Conservation (phyloP, 2,888 invertebrate species). For the Caenorhabditis zanzibari region DNA sequence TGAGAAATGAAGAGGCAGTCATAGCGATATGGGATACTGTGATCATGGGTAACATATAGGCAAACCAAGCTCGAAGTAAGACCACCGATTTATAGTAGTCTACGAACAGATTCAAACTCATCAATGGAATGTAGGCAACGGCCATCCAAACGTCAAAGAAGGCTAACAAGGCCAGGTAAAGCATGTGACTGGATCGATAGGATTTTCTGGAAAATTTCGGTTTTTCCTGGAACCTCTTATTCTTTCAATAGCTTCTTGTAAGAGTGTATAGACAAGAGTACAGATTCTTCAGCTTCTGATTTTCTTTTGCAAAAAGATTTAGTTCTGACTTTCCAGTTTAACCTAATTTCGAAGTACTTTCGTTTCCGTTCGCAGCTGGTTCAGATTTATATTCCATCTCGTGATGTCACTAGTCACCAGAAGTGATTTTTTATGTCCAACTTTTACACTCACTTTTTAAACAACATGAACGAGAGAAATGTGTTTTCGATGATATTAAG, state of each 20-base stretch:
- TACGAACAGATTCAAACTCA: slow-evolving; percentile 75
- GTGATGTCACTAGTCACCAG: background rate
- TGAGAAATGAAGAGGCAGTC: slow-evolving; percentile 81
- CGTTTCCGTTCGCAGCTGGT: background rate
- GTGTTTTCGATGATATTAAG: slow-evolving; percentile 77
- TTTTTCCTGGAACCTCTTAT: too few relatives aligned
- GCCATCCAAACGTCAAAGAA: slow-evolving; percentile 80
- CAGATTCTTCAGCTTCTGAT: too few relatives aligned
- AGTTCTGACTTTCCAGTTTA: background rate
- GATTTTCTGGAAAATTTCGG: slow-evolving; percentile 67
- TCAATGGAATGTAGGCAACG: slow-evolving; percentile 78
- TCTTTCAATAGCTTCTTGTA: too few relatives aligned
- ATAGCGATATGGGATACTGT: slow-evolving; percentile 82
- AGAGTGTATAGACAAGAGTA: too few relatives aligned
- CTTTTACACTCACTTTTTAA: slow-evolving; percentile 65
- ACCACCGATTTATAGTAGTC: slow-evolving; percentile 71
- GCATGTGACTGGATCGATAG: slow-evolving; percentile 77
- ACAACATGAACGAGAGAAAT: slow-evolving; percentile 74
- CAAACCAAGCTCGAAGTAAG: slow-evolving; percentile 79
- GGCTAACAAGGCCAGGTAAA: slow-evolving; percentile 79
- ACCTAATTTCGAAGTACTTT: background rate
- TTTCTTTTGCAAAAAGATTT: background rate
- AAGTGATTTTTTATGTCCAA: background rate
- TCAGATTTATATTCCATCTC: background rate
- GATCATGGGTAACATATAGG: slow-evolving; percentile 82